These are phyloP conservation scores for Epinephelus moara DNA, from an alignment of 2,113 vertebrate genomes.

Conservation along the genomic window DNA sequence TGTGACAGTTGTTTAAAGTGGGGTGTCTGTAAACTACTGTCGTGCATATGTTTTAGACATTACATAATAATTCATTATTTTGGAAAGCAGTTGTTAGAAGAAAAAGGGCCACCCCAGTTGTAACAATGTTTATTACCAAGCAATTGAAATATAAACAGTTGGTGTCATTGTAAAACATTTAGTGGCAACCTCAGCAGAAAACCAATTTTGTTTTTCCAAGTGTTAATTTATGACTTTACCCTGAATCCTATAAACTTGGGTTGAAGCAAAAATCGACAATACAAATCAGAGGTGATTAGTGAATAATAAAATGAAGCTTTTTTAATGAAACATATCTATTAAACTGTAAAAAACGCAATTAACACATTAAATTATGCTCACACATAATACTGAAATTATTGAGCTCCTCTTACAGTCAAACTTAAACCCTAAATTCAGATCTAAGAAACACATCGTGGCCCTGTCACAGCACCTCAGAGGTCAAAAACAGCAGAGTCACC, in stretches of 20 bases:
- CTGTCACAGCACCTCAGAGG: too few species aligned
- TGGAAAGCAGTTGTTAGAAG: background rate
- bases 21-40: background rate
- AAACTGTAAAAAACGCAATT: background rate
- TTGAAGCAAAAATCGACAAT: background rate
- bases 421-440: background rate
- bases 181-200: too few species aligned
- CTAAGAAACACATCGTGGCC: background rate
- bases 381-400: background rate
- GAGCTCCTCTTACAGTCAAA: background rate
- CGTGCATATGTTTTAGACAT: background rate
- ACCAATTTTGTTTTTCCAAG: background rate
- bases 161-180: background rate
- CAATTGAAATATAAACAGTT: background rate
- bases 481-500: too few species aligned
- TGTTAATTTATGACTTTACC: background rate
- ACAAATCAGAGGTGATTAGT: background rate
- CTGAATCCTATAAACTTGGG: background rate
- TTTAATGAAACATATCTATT: background rate
- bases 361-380: background rate
- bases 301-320: background rate
- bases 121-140: background rate
- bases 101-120: background rate
- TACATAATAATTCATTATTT: background rate
- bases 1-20: slow-evolving; percentile 16